These are phyloP conservation scores for Sciurus carolinensis DNA, from an alignment of 2,797 vertebrate genomes.

Conservation along the genomic window DNA sequence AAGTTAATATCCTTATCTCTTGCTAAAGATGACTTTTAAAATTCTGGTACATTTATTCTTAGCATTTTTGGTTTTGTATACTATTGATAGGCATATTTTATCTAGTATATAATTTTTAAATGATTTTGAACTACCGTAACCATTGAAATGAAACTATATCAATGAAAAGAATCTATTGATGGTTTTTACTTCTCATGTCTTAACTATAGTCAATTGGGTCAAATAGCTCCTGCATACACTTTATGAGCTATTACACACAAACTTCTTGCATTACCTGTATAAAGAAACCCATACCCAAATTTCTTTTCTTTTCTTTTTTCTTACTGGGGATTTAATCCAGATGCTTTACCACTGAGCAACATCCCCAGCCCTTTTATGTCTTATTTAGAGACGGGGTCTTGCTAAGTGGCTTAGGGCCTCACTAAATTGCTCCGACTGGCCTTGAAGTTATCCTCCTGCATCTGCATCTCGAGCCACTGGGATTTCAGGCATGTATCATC, in stretches of 20 bases:
- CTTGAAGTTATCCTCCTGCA: no score
- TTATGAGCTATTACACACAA: neutral
- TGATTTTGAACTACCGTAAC: neutral
- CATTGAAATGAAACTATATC: neutral
- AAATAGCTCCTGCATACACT: neutral
- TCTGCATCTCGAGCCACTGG: no score
- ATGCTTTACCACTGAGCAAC: no score
- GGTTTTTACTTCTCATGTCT: neutral
- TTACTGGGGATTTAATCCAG: no score
- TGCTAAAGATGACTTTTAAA: neutral
- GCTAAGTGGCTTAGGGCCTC: no score
- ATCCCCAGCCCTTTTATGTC: no score
- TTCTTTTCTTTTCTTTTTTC: neutral
- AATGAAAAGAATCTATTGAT: neutral
- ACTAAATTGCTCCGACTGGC: no score
- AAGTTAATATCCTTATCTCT: neutral
- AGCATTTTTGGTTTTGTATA: neutral
- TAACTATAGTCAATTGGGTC: neutral
- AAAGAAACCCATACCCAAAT: neutral
- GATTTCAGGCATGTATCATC: no score
- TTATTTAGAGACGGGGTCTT: no score
- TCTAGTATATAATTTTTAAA: neutral
- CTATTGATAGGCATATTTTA: neutral
- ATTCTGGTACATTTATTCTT: neutral
- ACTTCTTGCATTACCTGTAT: neutral